Percentiles rank a stretch among this genome's conserved stretches.
Evolutionary conservation across 1,140 invertebrate species (phyloP).

Genomic region (Drosophila yakuba): DNA sequence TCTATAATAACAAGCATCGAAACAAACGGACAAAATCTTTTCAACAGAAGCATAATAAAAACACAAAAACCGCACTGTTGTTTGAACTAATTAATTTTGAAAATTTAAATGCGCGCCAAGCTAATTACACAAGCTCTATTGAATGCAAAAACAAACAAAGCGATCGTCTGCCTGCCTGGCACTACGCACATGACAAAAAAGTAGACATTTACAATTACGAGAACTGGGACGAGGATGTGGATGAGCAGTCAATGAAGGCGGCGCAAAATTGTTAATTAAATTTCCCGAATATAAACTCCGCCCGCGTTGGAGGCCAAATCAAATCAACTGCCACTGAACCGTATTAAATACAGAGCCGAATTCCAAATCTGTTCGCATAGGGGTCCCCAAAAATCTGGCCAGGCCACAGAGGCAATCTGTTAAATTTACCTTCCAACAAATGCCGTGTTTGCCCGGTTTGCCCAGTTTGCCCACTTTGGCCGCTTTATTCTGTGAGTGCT

Average conservation of each 20-base stretch:
- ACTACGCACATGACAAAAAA: neutral
- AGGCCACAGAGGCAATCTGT: slow-evolving; percentile 57
- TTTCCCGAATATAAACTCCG: slow-evolving; percentile 46
- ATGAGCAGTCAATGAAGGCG: slow-evolving; percentile 57
- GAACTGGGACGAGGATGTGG: slow-evolving; percentile 12
- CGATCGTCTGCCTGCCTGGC: neutral
- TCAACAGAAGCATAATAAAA: slow-evolving; percentile 49
- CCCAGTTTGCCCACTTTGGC: slow-evolving; percentile 3
- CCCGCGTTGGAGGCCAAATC: slow-evolving; percentile 41
- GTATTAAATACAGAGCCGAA: slow-evolving; percentile 40
- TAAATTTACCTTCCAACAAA: slow-evolving; percentile 69
- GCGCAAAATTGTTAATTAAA: slow-evolving; percentile 73
- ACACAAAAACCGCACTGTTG: slow-evolving; percentile 69
- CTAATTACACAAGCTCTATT: slow-evolving; percentile 71
- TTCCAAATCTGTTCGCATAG: slow-evolving; percentile 10
- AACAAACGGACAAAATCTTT: slow-evolving; percentile 16
- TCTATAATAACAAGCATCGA: neutral
- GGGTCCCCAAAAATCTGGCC: slow-evolving; percentile 46
- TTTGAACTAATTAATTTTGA: slow-evolving; percentile 77
- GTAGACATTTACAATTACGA: slow-evolving; percentile 50
- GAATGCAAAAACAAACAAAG: slow-evolving; percentile 44
- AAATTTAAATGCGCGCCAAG: slow-evolving; percentile 66
- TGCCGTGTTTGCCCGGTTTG: slow-evolving; percentile 15
- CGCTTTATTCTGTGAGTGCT: neutral
- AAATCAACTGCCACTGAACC: slow-evolving; percentile 38